These are phyloP conservation scores for Anthopleura xanthogrammica DNA, from an alignment of 92 coral and sea anemone species.

Conservation along the genomic window DNA sequence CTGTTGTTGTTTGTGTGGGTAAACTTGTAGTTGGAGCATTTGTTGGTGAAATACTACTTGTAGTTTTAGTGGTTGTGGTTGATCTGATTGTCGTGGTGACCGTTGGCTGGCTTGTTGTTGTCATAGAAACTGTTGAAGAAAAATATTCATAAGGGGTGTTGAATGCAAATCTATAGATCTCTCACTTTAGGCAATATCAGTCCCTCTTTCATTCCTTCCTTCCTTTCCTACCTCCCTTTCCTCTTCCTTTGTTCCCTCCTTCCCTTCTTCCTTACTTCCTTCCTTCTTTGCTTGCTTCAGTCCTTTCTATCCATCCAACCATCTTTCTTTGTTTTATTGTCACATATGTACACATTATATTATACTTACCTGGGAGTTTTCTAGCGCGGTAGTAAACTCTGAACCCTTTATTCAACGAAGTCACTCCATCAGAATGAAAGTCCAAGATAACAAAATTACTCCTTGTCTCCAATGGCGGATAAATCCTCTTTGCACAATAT, in stretches of 20 bases:
- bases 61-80: not conserved
- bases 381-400: not conserved
- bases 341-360: not conserved
- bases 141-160: too few species aligned
- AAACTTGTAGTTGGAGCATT: not conserved
- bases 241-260: too few species aligned
- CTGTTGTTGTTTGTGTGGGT: not conserved
- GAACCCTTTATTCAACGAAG: conserved; percentile 21
- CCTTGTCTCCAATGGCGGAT: not conserved
- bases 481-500: not conserved
- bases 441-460: conserved; percentile 19
- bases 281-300: too few species aligned
- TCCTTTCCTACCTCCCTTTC: too few species aligned
- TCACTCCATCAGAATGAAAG: conserved; percentile 27
- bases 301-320: too few species aligned
- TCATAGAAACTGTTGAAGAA: not conserved
- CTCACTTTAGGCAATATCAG: too few species aligned
- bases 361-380: conserved; percentile 4
- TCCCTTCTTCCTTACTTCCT: too few species aligned
- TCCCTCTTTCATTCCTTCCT: too few species aligned
- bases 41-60: not conserved
- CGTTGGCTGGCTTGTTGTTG: not conserved
- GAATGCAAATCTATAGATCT: too few species aligned
- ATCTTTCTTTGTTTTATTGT: too few species aligned
- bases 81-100: not conserved